These are phyloP conservation scores for Dicycla oo DNA, from an alignment of 2,888 invertebrate genomes.

Conservation along the genomic window DNA sequence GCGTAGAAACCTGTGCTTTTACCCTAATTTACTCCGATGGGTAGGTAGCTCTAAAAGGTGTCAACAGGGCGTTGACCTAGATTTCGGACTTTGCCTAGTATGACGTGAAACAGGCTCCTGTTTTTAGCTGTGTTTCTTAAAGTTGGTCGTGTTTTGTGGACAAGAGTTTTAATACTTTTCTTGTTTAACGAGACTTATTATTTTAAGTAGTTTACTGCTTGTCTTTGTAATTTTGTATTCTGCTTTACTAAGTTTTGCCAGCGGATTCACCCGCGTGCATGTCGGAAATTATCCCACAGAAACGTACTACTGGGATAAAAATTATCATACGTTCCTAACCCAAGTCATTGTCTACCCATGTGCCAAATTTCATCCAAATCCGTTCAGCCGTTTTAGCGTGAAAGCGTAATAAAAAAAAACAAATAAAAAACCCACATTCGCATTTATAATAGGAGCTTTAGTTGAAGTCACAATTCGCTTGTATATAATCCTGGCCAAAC, in stretches of 20 bases:
- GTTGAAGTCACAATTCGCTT: background rate
- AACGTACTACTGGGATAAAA: too few species aligned
- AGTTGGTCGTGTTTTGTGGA: background rate
- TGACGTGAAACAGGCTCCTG: background rate
- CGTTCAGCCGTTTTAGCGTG: too few species aligned
- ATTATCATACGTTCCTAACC: too few species aligned
- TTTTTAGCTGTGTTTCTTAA: background rate
- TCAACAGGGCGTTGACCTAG: conserved; percentile 41
- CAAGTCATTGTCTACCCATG: too few species aligned
- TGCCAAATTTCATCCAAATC: too few species aligned
- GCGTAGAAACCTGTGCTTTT: conserved; percentile 48
- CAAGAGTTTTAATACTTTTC: background rate
- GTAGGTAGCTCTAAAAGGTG: conserved; percentile 40
- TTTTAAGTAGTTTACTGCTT: background rate
- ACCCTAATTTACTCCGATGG: conserved; percentile 53
- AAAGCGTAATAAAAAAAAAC: too few species aligned
- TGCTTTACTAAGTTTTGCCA: too few species aligned
- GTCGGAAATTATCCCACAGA: too few species aligned
- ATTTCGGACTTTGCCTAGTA: conserved; percentile 20
- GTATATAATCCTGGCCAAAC: background rate
- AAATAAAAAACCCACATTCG: too few species aligned
- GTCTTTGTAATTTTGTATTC: background rate
- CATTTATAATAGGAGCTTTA: background rate
- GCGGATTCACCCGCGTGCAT: too few species aligned
- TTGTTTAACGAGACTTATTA: background rate